A percentile compares a stretch with the other conserved stretches of the same genome.
These are phyloP conservation scores for Liodrosophila aerea DNA, from an alignment of 2,888 invertebrate species.

Conservation along the genomic window DNA sequence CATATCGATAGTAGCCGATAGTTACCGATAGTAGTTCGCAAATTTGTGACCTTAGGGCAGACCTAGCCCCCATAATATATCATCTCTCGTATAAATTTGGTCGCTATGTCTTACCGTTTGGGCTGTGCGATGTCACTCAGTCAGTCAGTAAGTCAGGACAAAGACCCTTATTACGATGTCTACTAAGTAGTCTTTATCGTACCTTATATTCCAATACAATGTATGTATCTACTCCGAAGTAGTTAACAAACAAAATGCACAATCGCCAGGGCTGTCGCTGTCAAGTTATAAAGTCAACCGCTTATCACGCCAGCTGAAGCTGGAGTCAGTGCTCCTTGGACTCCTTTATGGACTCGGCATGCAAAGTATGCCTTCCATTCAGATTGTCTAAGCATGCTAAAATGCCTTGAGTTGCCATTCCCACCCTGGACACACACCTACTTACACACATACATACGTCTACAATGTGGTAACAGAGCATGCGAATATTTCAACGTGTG, in stretches of 20 bases:
- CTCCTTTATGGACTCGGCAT: conserved; percentile 43
- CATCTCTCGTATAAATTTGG: no score
- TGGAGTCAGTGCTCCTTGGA: conserved; percentile 11
- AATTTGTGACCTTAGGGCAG: no score
- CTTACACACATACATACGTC: not conserved
- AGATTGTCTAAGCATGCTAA: conserved; percentile 31
- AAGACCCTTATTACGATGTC: no score
- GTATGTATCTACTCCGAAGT: no score
- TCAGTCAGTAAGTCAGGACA: no score
- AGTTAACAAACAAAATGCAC: not conserved
- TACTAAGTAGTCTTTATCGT: no score
- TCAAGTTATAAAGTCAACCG: conserved; percentile 8
- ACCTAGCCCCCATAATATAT: no score
- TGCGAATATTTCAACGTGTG: conserved; percentile 66
- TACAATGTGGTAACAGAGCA: conserved; percentile 46
- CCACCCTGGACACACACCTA: conserved; percentile 10
- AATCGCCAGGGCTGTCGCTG: not conserved
- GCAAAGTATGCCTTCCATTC: conserved; percentile 23
- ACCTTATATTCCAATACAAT: no score
- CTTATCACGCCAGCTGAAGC: not conserved
- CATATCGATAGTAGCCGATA: no score
- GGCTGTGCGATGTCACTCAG: no score
- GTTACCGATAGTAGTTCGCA: no score
- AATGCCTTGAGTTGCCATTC: conserved; percentile 46
- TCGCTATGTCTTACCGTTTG: no score